Evolutionary conservation across 2,888 invertebrate species (phyloP), one percentile per base, ranked within the genome.

Genomic region (Amphipoea oculea): DNA sequence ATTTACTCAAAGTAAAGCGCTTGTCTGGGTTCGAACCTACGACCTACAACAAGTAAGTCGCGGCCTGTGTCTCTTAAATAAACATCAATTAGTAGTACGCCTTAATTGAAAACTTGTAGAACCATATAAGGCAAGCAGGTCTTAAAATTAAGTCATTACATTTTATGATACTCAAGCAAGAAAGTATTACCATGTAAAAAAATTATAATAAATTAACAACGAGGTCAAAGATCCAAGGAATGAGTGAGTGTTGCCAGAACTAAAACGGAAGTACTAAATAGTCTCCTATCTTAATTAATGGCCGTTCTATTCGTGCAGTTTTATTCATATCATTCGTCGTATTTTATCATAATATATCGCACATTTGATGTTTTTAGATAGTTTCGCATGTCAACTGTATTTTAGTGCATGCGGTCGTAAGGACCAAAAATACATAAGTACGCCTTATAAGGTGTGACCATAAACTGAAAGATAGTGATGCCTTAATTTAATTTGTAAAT

Each of bases 181-280:
- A 83, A 63, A 77, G 68, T 67, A 79, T 60, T 73, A 66, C 54
- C 45, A 60, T 73, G 80, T 60, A 48, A 65, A 73, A 79, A 82
- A 65, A 65, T 1, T 1, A 45, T 65, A 69, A 73, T 79, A 9
- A 42, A 69, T 69, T 70, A 54, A 60, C 40, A n/a, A 67, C 20
- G 70, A 42, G 48, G 62, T 71, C 57, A 66, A 74, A 71, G 40
- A 74, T 67, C 48, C 14, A 71, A 74, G n/a, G 57, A 14, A 62
- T 80, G 66, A 85, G 60, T 85, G 48, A 80, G 60, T 79, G 70
- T 80, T 85, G 66, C 70, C 20, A 78, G 57, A 57, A 68, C 40
- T 48, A 85, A 70, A 85, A 85, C 81, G 85, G 81, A 83, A 81
- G n/a, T 67, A 74, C 70, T 81, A 85, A 85, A 85, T 81, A 80